Conservation (phyloP, 2,888 invertebrate genomes). For the Ceriagrion tenellum region DNA sequence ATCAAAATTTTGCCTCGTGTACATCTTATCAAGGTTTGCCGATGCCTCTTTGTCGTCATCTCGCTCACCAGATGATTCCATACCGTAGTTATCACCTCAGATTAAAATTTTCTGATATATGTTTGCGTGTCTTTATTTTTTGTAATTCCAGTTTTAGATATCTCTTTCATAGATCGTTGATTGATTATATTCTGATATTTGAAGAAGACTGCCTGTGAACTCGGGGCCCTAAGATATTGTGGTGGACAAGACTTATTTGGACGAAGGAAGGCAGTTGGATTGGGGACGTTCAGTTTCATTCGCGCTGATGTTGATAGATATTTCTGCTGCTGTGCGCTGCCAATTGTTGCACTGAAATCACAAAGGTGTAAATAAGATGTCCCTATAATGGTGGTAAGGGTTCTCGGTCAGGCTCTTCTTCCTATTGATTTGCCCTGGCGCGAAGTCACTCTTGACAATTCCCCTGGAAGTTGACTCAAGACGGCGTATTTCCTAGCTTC, state of each 20-base stretch:
- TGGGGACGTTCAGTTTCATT: background rate
- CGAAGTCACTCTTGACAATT: no score
- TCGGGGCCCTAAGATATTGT: background rate
- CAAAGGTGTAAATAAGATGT: no score
- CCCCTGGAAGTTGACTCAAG: no score
- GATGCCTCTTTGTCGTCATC: constrained; percentile 58
- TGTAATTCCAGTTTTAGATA: background rate
- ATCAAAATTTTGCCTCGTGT: constrained; percentile 14
- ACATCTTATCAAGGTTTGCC: background rate
- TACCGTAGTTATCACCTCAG: background rate
- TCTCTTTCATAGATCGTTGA: background rate
- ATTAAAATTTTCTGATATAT: background rate
- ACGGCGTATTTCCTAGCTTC: no score
- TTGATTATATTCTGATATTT: background rate
- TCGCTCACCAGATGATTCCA: constrained; percentile 51
- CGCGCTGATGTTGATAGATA: background rate
- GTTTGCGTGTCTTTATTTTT: background rate
- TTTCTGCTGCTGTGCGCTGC: background rate
- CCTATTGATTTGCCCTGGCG: no score
- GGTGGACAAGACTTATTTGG: background rate
- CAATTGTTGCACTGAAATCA: background rate
- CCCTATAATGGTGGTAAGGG: no score
- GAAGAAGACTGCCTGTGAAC: background rate
- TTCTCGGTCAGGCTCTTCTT: no score
- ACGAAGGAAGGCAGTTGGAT: background rate